Conservation (phyloP, 1,140 invertebrate species). For the Eulimnadia texana region DNA sequence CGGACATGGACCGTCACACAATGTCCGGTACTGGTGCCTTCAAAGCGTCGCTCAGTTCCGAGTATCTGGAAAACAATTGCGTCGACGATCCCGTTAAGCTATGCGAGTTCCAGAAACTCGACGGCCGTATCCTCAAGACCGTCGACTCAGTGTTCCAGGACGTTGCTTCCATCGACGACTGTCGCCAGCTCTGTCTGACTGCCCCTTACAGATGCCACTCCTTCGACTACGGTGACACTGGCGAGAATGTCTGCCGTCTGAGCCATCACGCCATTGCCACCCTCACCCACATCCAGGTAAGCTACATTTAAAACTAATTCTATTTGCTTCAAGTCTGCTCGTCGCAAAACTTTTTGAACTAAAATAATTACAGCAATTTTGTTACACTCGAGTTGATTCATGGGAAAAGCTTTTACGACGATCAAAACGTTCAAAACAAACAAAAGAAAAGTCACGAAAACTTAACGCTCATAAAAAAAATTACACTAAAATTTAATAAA, state of each 20-base stretch:
- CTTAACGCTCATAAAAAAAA: no score
- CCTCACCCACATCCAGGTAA: slow-evolving; percentile 67
- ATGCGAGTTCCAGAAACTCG: slow-evolving; percentile 81
- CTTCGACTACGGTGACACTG: slow-evolving; percentile 83
- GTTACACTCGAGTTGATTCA: no score
- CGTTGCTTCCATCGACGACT: slow-evolving; percentile 21
- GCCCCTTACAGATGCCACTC: slow-evolving; percentile 75
- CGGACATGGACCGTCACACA: slow-evolving; percentile 77
- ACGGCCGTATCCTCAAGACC: slow-evolving; percentile 75
- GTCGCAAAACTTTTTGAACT: neutral
- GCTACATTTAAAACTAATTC: neutral
- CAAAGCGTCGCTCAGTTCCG: slow-evolving; percentile 40
- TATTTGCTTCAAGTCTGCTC: no score
- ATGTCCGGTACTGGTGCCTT: slow-evolving; percentile 59
- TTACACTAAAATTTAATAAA: no score
- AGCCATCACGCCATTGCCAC: slow-evolving; percentile 81
- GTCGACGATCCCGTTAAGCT: slow-evolving; percentile 75
- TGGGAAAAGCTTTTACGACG: neutral
- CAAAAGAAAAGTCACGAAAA: no score
- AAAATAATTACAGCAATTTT: neutral
- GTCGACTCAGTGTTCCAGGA: slow-evolving; percentile 65
- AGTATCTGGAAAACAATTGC: slow-evolving; percentile 82
- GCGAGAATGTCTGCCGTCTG: slow-evolving; percentile 77
- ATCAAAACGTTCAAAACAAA: neutral
- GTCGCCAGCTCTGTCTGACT: slow-evolving; percentile 66